Base-by-base conservation (phyloP, 2,888 invertebrate species). In the Parochlus steinenii region DNA sequence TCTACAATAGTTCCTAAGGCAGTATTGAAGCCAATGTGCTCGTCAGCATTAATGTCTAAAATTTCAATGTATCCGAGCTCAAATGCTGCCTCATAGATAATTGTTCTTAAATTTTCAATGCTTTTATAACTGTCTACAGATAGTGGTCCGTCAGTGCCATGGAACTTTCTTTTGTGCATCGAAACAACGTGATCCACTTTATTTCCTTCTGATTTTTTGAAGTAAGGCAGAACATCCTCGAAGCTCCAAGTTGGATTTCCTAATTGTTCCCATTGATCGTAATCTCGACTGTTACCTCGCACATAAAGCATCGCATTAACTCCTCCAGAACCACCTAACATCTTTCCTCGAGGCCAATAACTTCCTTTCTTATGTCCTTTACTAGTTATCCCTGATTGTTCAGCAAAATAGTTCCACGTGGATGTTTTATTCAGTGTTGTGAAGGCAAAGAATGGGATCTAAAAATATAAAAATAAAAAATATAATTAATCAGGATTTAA, bases 71-170 rank as follows among this genome's bases (percentile, higher is more conserved):
- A 39, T 0, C 67, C 68, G 28, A 66, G 39, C 42, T 69, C 66
- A 3, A 48, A 36, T 0, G 56, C 62, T 0, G 62, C 70, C 4
- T 50, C 46, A 1, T 58, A 45, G 2, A 71, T 44, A 1, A 58
- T 43, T 1, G 57, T 50, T 10, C 55, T 54, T n/a, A 61, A 40
- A 2, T 51, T 49, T 1, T 47, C 42, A 3, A 50, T 43, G 29
- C 50, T 47, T 17, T 56, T 55, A 39, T 54, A 58, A 24, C 45
- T 19, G 41, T 59, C 56, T 0, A 73, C 46, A 2, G 55, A 52
- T 8, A 69, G 43, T 16, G 62, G 64, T 2, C 69, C 69, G 7
- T 56, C 57, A 5, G 48, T 52, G 2, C 59, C 60, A 40, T 62
- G 62, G 19, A 54, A 52, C 27, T 19, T 29, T 6, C 32, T 34